Percentiles rank a stretch among this genome's conserved stretches.
phyloP scores from a whole-genome alignment of 2,888 invertebrate species.

The Nymphalis polychloros region DNA sequence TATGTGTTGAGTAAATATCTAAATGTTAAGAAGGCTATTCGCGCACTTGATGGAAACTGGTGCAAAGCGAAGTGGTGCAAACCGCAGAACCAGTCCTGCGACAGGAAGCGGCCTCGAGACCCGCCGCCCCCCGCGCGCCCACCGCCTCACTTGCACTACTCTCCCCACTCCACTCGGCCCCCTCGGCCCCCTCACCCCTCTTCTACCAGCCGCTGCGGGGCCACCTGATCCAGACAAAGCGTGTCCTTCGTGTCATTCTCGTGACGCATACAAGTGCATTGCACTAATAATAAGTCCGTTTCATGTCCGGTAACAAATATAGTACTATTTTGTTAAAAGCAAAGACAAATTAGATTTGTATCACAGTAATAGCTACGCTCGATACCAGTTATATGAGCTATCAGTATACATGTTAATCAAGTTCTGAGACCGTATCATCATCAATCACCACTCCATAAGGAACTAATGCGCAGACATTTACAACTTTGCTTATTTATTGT shows the following conservation, averaged over 20 bases:
- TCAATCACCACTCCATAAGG: constrained; percentile 31
- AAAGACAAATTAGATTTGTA: constrained; percentile 5
- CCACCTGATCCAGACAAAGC: constrained; percentile 79
- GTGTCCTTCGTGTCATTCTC: constrained; percentile 69
- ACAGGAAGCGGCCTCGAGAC: constrained; percentile 77
- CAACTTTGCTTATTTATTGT: constrained; percentile 30
- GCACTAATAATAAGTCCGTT: constrained; percentile 74
- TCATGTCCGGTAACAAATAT: constrained; percentile 59
- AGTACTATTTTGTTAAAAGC: constrained; percentile 15
- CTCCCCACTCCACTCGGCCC: constrained; percentile 42
- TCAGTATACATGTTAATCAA: constrained; percentile 18
- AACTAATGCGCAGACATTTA: constrained; percentile 27
- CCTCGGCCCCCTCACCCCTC: constrained; percentile 43
- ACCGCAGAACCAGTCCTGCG: constrained; percentile 76
- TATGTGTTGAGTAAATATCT: constrained; percentile 48
- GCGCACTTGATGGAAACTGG: constrained; percentile 71
- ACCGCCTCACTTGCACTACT: constrained; percentile 26
- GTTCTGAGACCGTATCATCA: constrained; percentile 25
- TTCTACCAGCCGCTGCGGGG: constrained; percentile 47
- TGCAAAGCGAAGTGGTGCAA: constrained; percentile 77
- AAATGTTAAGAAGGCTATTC: constrained; percentile 66
- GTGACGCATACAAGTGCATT: constrained; percentile 79
- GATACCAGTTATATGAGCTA: constrained; percentile 9
- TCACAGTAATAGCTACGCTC: background rate
- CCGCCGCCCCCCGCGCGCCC: constrained; percentile 42